Conservation (phyloP, 2,113 vertebrate genomes). For the Phyllopteryx taeniolatus region DNA sequence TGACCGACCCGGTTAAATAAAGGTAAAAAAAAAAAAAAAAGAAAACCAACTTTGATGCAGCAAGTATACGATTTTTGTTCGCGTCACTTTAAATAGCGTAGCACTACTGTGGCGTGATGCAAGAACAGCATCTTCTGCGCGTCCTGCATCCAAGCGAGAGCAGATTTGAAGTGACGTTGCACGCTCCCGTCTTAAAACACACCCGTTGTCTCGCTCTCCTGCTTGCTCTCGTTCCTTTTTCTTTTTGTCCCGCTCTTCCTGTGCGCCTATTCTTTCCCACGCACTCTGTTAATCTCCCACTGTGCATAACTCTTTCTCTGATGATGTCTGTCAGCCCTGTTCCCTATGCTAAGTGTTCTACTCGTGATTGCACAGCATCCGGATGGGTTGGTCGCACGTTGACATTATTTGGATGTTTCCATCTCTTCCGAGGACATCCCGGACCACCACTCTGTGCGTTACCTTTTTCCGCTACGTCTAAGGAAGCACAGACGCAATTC, state of each 20-base stretch:
- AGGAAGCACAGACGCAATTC: not conserved
- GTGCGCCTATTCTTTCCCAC: slow-evolving; percentile 33
- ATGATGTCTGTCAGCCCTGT: slow-evolving; percentile 38
- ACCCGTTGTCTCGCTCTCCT: slow-evolving; percentile 16
- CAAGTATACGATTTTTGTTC: not conserved
- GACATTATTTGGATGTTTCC: not conserved
- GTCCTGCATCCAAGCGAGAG: slow-evolving; percentile 20
- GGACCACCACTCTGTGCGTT: not conserved
- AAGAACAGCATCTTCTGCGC: slow-evolving; percentile 39
- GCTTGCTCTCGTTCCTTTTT: slow-evolving; percentile 19
- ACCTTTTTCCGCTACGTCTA: not conserved
- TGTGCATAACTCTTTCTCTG: slow-evolving; percentile 15
- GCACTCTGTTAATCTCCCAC: slow-evolving; percentile 21
- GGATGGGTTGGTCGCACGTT: slow-evolving; percentile 25
- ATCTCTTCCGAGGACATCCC: not conserved
- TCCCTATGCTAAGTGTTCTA: slow-evolving; percentile 23
- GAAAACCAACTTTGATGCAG: too few species aligned
- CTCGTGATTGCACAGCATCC: slow-evolving; percentile 52
- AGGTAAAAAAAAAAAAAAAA: too few species aligned
- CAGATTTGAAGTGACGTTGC: slow-evolving; percentile 36
- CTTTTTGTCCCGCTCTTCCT: slow-evolving; percentile 21
- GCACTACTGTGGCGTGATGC: slow-evolving; percentile 11
- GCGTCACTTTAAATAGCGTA: not conserved
- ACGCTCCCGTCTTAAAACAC: slow-evolving; percentile 15
- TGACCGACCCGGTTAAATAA: too few species aligned